Base-by-base conservation (phyloP, 2,888 invertebrate genomes). In the Germaria angustata region DNA sequence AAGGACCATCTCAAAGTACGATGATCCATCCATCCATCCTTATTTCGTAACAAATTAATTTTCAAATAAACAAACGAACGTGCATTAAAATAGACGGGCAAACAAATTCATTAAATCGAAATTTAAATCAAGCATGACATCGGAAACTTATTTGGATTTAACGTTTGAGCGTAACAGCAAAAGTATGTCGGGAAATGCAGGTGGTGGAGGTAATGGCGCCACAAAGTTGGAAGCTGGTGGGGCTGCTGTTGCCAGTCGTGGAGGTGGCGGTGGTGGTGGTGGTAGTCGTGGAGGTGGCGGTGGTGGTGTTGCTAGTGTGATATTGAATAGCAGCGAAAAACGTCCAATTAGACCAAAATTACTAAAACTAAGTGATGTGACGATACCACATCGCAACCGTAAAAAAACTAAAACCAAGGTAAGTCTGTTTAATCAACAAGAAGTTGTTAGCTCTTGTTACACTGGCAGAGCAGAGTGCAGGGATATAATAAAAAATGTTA, bases 371-470 rank as follows among this genome's bases (percentile, higher is more conserved):
- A 90, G 90, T 41, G 91, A 91, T 86, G 90, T 89, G 8, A 87
- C 89, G 59, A 88, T 89, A 86, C 90, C 91, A 46, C 90, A 91
- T 85, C 89, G 91, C 39, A 90, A 88, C 84, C 89, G 90, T 68
- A 91, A 91, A 84, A 91, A 91, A 86, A 89, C 88, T 65, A 91
- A 91, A 89, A 88, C 90, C 17, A 91, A 91, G 88, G 91, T 91
- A 71, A 88, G 24, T 51, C n/a, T 24, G 8, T 20, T 17, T 2
- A 34, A 55, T 51, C 3, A 8, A 20, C 53, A 69, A 46, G 41
- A 57, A n/a, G 32, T 55, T 55, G 4, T n/a, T 34, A 34, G 6
- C 20, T 55, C 7, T 34, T 55, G 17, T 34, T 28, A 11, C 13
- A 8, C 9, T 13, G n/a, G 8, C 1, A 46, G 6, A 1, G 0